Evolutionary conservation across 2,888 invertebrate species (phyloP).

Genomic region (Piscicola geometra): DNA sequence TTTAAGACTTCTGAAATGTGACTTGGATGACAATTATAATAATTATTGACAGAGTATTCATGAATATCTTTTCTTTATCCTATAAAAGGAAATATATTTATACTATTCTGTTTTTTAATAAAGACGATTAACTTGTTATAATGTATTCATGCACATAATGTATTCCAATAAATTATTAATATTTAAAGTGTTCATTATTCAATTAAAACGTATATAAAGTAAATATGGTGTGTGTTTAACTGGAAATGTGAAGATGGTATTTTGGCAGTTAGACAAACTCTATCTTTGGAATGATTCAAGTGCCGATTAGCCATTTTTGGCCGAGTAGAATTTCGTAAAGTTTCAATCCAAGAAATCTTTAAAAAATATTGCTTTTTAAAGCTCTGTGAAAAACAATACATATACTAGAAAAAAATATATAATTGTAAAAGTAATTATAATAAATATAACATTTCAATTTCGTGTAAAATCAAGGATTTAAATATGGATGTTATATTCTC

Average conservation of each 20-base stretch:
- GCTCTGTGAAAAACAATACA: neutral
- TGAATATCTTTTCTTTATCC: no score
- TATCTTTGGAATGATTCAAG: conserved; percentile 3
- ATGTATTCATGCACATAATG: no score
- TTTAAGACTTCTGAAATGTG: no score
- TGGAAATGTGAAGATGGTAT: neutral
- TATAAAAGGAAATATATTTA: no score
- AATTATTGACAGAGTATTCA: no score
- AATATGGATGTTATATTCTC: conserved; percentile 3
- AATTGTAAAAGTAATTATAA: conserved; percentile 15
- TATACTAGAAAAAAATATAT: conserved; percentile 17
- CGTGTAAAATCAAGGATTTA: neutral
- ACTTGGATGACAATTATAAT: no score
- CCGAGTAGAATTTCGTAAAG: neutral
- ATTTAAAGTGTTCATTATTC: no score
- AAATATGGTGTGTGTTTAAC: neutral
- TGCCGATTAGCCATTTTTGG: conserved; percentile 5
- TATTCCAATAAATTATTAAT: no score
- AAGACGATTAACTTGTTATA: no score
- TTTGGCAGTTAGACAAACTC: neutral
- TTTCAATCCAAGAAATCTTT: neutral
- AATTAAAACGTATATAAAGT: neutral
- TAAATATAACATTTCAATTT: conserved; percentile 3
- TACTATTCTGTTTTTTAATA: no score
- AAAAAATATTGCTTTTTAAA: neutral